A percentile compares a stretch with the other conserved stretches of the same genome.
These are phyloP conservation scores for Myotis findleyi DNA, from an alignment of 2,797 vertebrate species.

Conservation along the genomic window DNA sequence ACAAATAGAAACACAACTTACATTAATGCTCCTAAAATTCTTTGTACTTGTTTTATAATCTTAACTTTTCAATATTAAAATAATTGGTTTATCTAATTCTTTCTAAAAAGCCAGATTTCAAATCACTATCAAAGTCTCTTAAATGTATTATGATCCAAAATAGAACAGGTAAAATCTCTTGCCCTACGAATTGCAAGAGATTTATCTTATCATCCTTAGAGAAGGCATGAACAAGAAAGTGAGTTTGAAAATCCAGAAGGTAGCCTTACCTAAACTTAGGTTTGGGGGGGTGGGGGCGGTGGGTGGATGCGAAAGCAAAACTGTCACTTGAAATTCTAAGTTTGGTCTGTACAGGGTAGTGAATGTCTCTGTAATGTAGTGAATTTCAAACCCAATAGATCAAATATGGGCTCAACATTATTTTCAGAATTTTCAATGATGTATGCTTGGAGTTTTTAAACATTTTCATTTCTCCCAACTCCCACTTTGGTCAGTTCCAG, in stretches of 20 bases:
- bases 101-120: neutral
- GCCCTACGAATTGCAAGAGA: neutral
- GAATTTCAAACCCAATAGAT: constrained; percentile 19
- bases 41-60: neutral
- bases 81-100: neutral
- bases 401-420: neutral
- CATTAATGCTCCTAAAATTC: neutral
- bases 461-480: neutral
- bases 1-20: neutral
- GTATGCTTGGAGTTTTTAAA: neutral
- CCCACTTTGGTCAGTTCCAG: neutral
- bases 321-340: neutral
- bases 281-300: neutral
- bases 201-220: neutral
- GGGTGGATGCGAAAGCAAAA: neutral
- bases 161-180: neutral
- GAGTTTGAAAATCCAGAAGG: neutral
- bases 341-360: neutral
- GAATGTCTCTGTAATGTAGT: neutral
- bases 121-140: neutral
- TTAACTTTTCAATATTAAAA: neutral
- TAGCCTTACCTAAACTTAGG: neutral
- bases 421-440: neutral
- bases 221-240: neutral
- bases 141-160: neutral